phyloP scores from a whole-genome alignment of 1,140 invertebrate species.

The Aleiodes sp. region DNA sequence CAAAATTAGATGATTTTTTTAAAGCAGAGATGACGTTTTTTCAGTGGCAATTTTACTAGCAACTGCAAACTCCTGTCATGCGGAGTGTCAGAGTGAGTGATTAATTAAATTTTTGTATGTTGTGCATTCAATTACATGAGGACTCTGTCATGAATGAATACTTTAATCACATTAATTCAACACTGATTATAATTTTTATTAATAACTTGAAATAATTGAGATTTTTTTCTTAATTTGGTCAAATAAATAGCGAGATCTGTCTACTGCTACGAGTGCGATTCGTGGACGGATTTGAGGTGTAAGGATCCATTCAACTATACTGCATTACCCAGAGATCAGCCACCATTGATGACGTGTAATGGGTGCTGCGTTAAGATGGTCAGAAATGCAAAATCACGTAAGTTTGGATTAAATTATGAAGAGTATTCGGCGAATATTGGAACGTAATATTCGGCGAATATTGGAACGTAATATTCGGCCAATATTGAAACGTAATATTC shows the following conservation, averaged over 20 bases:
- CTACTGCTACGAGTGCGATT: constrained; percentile 94
- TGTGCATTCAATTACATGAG: constrained; percentile 12
- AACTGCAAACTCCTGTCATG: constrained; percentile 60
- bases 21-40: constrained; percentile 49
- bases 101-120: constrained; percentile 29
- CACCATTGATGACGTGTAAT: constrained; percentile 85
- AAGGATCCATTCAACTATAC: constrained; percentile 94
- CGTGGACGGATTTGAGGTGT: constrained; percentile 86
- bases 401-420: too few relatives aligned
- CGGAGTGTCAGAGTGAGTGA: constrained; percentile 69
- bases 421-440: too few relatives aligned
- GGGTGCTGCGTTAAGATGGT: constrained; percentile 97
- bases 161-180: too few relatives aligned
- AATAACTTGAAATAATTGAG: not conserved
- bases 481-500: too few relatives aligned
- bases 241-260: constrained; percentile 77
- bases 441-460: too few relatives aligned
- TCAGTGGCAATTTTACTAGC: constrained; percentile 66
- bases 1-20: constrained; percentile 11
- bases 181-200: too few relatives aligned
- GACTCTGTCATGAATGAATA: not conserved
- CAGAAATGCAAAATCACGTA: constrained; percentile 86
- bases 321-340: constrained; percentile 82
- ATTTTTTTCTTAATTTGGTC: constrained; percentile 8
- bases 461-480: too few relatives aligned